Base-by-base conservation (phyloP, 1,140 invertebrate genomes). In the Ooceraea biroi region DNA sequence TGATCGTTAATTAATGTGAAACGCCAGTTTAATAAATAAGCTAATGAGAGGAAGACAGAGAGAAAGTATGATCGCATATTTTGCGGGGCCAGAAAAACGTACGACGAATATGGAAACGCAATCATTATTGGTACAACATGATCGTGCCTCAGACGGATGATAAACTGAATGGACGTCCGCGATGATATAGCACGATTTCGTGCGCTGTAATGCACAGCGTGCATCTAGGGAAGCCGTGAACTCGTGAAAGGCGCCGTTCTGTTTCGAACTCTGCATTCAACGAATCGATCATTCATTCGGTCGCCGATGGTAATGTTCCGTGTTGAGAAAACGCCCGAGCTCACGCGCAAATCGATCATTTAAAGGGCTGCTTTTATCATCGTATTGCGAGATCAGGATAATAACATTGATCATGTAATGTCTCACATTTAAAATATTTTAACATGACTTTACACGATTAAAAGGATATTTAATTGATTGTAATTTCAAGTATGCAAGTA, bases 101-200 rank as follows among this genome's bases (percentile, higher is more conserved):
- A 17, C 1, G 11, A 44, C 46, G 55, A 41, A 41, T 57, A 61
- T 3, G 36, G 65, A 85, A 85, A 71, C 41, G 27, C 17, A 44
- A 85, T 86, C 44, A 68, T 86, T 85, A 72, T 44, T 50, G 48
- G 7, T 58, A 72, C 25, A 50, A 48, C 57, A 22, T 58, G 50
- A 63, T 69, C 50, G 50, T 46, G 60, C 66, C 83, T n/a, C 27
- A 86, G 83, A 65, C 74, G 52, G 52, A 78, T 66, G 57, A 76
- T 84, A 77, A 78, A 76, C 85, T 77, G 66, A 58, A 86, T 80
- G 60, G 46, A 57, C 83, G 41, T n/a, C 19, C 52, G 30, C 46
- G 19, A 66, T 60, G 63, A 50, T 77, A n/a, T 44, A 78, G 57
- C 27, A 22, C 12, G 25, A 83, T 3, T 50, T 44, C 14, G 52